Base-by-base conservation (phyloP, 2,113 vertebrate genomes). In the Proterorhinus semilunaris region DNA sequence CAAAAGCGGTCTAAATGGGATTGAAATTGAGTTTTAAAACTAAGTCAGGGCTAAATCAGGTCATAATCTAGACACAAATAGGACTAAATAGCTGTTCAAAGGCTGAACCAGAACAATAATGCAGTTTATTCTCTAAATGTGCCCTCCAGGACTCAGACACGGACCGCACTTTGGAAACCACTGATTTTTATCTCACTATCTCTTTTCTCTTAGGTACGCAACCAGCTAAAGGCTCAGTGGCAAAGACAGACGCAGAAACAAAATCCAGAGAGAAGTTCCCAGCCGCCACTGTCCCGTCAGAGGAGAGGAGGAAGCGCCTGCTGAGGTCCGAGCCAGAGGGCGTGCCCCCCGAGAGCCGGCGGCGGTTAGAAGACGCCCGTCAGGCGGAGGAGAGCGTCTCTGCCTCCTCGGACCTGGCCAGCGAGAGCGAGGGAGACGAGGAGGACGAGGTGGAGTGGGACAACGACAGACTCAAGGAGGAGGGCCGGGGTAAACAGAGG, bases 401-500 rank as follows among this genome's bases (percentile, higher is more conserved):
- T 0, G 88, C 70, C 7, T 88, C 83, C 12, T 93, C 92, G 0
- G 92, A 92, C 63, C 85, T 88, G 78, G 92, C 81, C 6, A 94
- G 91, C 0, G 92, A 86, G 47, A 79, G 77, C 10, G 93, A 93
- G 8, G 91, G 76, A 10, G 88, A 88, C 43, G 83, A 91, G 74
- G 90, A 95, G 70, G 87, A 84, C 53, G 87, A 93, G 62, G 61
- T 63, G 1, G 90, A 52, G 69, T 92, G 86, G 89, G 75, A 80
- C 51, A 70, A 84, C 17, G 93, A 92, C 71, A 79, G 88, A 69
- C 80, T 95, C 80, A 95, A 95, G 44, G 94, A 95, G 76, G 91
- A 88, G 5, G 78, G 84, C 0, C 71, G 75, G 13, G 82, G 70
- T 64, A 89, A 89, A 78, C 87, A 79, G 68, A 70, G 72, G 11